Evolutionary conservation across 2,113 vertebrate genomes (phyloP).

Genomic region (Reinhardtius hippoglossoides): DNA sequence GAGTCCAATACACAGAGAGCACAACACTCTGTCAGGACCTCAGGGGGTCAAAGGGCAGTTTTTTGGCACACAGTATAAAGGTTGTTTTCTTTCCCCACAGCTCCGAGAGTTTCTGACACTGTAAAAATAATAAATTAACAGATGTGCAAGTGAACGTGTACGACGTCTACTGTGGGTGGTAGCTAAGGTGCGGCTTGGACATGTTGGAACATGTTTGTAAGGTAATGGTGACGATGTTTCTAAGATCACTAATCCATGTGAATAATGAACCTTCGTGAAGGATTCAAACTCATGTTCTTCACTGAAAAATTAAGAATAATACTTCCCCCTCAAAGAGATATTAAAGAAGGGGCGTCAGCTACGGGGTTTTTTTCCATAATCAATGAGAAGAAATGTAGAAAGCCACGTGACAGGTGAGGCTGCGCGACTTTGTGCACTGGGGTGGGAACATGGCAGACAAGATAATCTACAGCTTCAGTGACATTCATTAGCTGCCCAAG

Average conservation of each 20-base stretch:
- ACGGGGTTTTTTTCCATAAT: background rate
- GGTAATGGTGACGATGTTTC: slow-evolving; percentile 27
- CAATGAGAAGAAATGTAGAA: slow-evolving; percentile 12
- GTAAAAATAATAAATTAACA: slow-evolving; percentile 38
- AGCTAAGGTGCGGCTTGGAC: slow-evolving; percentile 70
- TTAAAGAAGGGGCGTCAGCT: slow-evolving; percentile 1
- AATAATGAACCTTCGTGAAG: background rate
- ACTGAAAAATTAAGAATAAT: slow-evolving; percentile 1
- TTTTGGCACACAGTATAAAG: slow-evolving; percentile 73
- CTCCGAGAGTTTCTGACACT: slow-evolving; percentile 19
- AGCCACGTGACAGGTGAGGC: no score
- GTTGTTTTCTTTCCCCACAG: slow-evolving; percentile 53
- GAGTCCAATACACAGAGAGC: slow-evolving; percentile 84
- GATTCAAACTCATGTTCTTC: slow-evolving; percentile 14
- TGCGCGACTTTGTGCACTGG: slow-evolving; percentile 54
- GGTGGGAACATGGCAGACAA: slow-evolving; percentile 70
- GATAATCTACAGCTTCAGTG: slow-evolving; percentile 98
- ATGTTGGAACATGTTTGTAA: slow-evolving; percentile 54
- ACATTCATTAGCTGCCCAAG: slow-evolving; percentile 99
- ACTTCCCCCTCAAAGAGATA: background rate
- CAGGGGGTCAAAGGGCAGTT: slow-evolving; percentile 51
- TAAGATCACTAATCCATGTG: slow-evolving; percentile 8
- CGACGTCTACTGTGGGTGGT: slow-evolving; percentile 36
- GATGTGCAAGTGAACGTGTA: slow-evolving; percentile 57
- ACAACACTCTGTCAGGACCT: slow-evolving; percentile 40